Evolutionary conservation across 2,113 vertebrate species (phyloP), one percentile per base, ranked within the genome.

Genomic region (Anguilla japonica): DNA sequence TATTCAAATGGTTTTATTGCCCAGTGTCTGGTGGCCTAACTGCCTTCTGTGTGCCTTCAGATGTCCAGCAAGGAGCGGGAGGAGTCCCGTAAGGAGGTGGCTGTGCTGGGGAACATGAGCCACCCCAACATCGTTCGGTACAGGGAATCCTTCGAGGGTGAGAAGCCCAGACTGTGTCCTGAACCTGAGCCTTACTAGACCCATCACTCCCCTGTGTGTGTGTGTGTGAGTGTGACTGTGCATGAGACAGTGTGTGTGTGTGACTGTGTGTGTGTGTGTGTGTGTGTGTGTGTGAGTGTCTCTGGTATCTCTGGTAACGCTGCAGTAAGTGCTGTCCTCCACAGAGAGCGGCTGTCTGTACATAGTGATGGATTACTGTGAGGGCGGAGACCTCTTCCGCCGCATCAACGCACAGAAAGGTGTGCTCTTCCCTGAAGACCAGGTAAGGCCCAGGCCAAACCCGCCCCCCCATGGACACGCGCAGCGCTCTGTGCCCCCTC

Each of bases 351-450:
- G 98, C 0, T 98, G 97, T 92, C 95, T 99, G 41, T 99, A 98
- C 89, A 99, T 99, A 90, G 98, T 99, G 84, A 99, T 99, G 98
- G 98, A 99, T 94, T 99, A 99, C 90, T 99, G 98, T 93, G 98
- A 99, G 94, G 98, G 98, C 87, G 98, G 98, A 83, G 98, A 99
- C 90, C 94, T 99, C 3, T 99, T 98, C 93, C 98, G 97, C 94
- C 97, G 97, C 94, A 99, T 99, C 92, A 99, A 99, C 93, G 96
- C 97, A 80, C 98, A 99, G 91, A 98, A 96, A 95, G 98, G 97
- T 87, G 67, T 94, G 79, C 94, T 97, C 22, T 99, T 99, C 89
- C 92, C 96, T 46, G 98, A 99, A 91, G 96, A 97, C 89, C 97
- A 99, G 95, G 98, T 99, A 95, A 94, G 89, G 14, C 40, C 34